A percentile compares a stretch with the other conserved stretches of the same genome.
phyloP scores from a whole-genome alignment of 2,113 vertebrate genomes.

The Sturnus vulgaris region DNA sequence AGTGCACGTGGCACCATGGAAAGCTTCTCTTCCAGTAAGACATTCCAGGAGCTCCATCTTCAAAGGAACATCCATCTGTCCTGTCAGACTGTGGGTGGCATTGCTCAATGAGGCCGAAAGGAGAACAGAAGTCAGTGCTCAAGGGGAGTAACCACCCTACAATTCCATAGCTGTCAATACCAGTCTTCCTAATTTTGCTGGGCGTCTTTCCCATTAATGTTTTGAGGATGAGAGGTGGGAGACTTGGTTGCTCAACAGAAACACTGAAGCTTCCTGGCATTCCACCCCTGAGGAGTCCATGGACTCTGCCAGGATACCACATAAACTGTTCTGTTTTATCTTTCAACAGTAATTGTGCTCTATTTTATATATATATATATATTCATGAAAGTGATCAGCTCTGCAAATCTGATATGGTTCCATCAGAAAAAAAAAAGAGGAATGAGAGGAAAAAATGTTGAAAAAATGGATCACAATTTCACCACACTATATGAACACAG shows the following conservation, averaged over 20 bases:
- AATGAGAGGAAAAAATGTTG: not conserved
- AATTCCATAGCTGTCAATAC: rapidly evolving
- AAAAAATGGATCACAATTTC: not conserved
- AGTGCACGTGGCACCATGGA: rapidly evolving
- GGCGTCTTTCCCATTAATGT: not conserved
- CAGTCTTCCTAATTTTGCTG: not conserved
- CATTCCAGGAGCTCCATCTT: not conserved
- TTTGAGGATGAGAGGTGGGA: rapidly evolving
- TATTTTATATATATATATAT: not conserved
- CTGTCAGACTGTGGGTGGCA: not conserved
- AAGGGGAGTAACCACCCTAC: rapidly evolving
- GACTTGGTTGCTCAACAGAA: not conserved
- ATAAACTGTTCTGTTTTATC: not conserved
- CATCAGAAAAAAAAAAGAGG: not conserved
- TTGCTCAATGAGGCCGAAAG: rapidly evolving
- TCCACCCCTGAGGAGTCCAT: not conserved
- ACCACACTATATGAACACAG: rapidly evolving
- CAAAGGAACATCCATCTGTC: not conserved
- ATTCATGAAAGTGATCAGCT: not conserved
- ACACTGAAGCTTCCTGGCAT: not conserved
- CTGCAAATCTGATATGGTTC: not conserved
- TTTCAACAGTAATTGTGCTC: not conserved
- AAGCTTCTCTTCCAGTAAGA: not conserved
- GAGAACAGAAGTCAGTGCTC: not conserved
- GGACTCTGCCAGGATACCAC: not conserved